Conservation (phyloP, 2,888 invertebrate genomes). For the Catocala fraxini region DNA sequence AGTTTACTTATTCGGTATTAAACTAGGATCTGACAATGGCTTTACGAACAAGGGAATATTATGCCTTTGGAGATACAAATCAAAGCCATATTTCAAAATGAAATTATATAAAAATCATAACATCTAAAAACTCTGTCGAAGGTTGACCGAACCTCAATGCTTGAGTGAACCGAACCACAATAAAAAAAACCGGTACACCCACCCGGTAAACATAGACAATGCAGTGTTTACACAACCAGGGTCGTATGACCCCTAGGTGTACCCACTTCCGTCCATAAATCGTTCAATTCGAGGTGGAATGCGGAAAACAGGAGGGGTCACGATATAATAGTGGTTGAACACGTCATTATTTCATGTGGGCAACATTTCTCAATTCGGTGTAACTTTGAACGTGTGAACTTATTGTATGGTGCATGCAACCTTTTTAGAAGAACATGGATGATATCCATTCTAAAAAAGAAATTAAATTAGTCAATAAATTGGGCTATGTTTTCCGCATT, state of each 20-base stretch:
- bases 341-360: conserved; percentile 62
- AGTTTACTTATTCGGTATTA: too few relatives aligned
- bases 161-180: conserved; percentile 57
- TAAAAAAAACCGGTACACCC: conserved; percentile 77
- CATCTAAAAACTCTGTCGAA: conserved; percentile 10
- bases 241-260: conserved; percentile 53
- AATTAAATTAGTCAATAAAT: neutral
- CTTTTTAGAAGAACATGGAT: conserved; percentile 22
- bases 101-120: neutral
- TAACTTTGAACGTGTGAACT: conserved; percentile 66
- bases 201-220: conserved; percentile 73
- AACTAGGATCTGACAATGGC: too few relatives aligned
- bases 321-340: conserved; percentile 36
- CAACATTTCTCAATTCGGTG: conserved; percentile 66
- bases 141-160: conserved; percentile 44
- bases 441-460: neutral
- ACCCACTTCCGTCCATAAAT: conserved; percentile 43
- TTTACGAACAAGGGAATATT: too few relatives aligned
- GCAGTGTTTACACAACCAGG: conserved; percentile 67
- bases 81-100: too few relatives aligned
- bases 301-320: conserved; percentile 50
- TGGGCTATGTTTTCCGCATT: too few relatives aligned
- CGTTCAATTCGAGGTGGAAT: conserved; percentile 43
- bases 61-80: too few relatives aligned
- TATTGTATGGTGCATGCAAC: conserved; percentile 20